Evolutionary conservation across 30 jellyfish, hydroid and myxozoan species (phyloP), one percentile per base, ranked within the genome.

Genomic region (Mastigias papua): DNA sequence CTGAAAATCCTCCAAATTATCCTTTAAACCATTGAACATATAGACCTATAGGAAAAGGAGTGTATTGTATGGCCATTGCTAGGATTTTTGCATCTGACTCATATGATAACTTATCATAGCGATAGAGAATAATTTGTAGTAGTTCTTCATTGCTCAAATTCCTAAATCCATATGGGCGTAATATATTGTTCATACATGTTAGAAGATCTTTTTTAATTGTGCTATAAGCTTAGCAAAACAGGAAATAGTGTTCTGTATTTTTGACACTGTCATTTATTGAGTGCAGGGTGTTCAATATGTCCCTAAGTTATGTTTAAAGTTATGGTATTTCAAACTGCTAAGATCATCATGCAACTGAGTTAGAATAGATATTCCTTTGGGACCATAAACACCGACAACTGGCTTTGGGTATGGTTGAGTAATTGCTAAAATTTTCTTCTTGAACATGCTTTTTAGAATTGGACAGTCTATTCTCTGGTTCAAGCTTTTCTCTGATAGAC

Each of bases 401-500:
- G 61, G 34, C 34, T 60, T 80, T 62, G 81, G 90, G 22, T 21
- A 32, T 80, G 82, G 90, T 34, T 71, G 81, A 60, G 63, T 62
- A 23, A 25, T n/a, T 60, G 81, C 30, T 48, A 80, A 66, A 33
- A 80, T 26, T 63, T 64, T 60, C 63, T 63, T 62, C 90, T 60
- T 80, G 78, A 78, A 51, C n/a, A 78, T 78, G 61, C 57, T 78
- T 35, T 50, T 80, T n/a, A 48, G 70, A 80, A 73, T 71, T 34
- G 81, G 90, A 80, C 11, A 60, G 82, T 51, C 81, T 61, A 61
- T 19, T 61, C 64, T 80, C 81, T 61, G 81, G 90, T 57, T 62
- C 70, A 1, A 60, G 81, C 48, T 71, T 80, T 42, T 80, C 90
- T 78, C 89, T 1, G 80, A 51, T 32, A 78, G 16, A 65, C 89